Evolutionary conservation across 2,888 invertebrate genomes (phyloP).

Genomic region (Tortricodes alternella): DNA sequence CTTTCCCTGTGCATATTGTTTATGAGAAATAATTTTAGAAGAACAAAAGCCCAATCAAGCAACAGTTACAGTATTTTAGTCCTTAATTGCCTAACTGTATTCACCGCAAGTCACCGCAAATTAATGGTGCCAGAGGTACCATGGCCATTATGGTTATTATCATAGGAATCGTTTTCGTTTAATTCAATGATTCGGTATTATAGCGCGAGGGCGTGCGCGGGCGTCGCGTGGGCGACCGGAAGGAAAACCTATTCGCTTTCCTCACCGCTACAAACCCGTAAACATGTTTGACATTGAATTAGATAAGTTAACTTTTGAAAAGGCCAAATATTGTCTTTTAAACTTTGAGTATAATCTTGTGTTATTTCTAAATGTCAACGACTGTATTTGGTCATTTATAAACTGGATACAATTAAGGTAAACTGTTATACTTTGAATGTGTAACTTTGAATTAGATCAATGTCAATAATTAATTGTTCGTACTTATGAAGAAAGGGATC

Average conservation of each 20-base stretch:
- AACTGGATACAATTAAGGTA: too few species aligned
- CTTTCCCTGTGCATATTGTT: not conserved
- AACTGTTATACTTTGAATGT: too few species aligned
- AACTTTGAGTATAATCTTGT: too few species aligned
- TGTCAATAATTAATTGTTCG: too few species aligned
- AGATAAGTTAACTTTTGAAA: conserved; percentile 25
- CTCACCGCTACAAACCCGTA: conserved; percentile 19
- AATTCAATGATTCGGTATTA: conserved; percentile 62
- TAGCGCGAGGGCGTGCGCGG: conserved; percentile 56
- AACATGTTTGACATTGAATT: conserved; percentile 31
- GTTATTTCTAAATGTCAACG: too few species aligned
- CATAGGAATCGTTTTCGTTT: conserved; percentile 60
- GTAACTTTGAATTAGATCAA: too few species aligned
- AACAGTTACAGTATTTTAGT: conserved; percentile 25
- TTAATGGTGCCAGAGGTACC: conserved; percentile 22
- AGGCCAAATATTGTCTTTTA: conserved; percentile 15
- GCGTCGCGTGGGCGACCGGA: conserved; percentile 74
- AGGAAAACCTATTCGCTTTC: conserved; percentile 55
- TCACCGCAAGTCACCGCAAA: conserved; percentile 11
- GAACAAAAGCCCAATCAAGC: conserved; percentile 24
- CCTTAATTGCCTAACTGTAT: conserved; percentile 29
- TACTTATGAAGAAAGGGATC: too few species aligned
- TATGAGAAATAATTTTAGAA: conserved; percentile 20
- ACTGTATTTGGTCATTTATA: too few species aligned
- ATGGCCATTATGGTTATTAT: conserved; percentile 41